A percentile compares a stretch with the other conserved stretches of the same genome.
Conservation (phyloP, 2,797 vertebrate genomes). For the Steatocranus sp. region DNA sequence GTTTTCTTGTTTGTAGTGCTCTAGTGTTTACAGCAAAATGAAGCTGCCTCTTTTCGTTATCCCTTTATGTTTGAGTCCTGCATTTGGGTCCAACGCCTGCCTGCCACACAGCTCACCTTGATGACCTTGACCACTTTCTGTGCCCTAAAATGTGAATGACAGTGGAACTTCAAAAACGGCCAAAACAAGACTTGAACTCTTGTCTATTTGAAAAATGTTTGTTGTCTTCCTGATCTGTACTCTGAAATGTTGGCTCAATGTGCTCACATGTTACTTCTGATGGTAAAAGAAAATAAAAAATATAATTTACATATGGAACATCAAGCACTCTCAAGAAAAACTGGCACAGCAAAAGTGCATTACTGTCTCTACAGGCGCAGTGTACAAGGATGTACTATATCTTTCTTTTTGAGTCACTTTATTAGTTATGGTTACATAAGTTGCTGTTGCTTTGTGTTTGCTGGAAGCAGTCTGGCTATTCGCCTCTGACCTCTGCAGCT, state of each 20-base stretch:
- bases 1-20: background rate
- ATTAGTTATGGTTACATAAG: background rate
- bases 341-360: background rate
- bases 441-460: background rate
- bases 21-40: background rate
- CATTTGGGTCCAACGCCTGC: background rate
- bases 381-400: background rate
- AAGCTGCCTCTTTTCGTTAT: background rate
- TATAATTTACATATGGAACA: background rate
- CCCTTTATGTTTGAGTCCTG: background rate
- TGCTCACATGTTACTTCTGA: background rate
- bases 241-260: background rate
- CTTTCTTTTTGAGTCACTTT: background rate
- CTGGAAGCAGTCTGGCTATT: background rate
- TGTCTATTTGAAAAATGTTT: background rate
- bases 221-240: background rate
- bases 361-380: background rate
- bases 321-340: background rate
- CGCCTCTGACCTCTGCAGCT: background rate
- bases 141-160: background rate
- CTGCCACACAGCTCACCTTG: accelerated
- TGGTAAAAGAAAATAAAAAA: background rate
- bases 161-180: accelerated
- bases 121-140: background rate
- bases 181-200: background rate